phyloP scores from a whole-genome alignment of 2,113 vertebrate genomes.

The Larimichthys polyactis region DNA sequence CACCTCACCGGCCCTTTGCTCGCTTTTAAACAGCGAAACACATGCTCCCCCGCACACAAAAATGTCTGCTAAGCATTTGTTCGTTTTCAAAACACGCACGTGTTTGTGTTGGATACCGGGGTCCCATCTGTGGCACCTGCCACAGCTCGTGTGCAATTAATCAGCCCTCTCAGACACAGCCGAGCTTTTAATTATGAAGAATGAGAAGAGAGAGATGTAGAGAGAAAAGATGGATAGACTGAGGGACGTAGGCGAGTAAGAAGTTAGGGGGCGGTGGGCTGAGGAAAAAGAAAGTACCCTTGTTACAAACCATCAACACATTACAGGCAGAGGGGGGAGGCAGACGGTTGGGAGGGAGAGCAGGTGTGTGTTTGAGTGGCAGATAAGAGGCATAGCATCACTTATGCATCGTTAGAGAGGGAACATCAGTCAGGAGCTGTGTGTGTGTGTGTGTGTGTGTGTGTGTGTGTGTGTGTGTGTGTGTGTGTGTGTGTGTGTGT shows the following conservation, averaged over 20 bases:
- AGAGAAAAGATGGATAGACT: constrained; percentile 41
- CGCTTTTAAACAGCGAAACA: constrained; percentile 52
- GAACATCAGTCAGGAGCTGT: constrained; percentile 70
- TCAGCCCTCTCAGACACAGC: constrained; percentile 65
- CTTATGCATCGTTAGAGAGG: constrained; percentile 74
- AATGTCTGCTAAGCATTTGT: constrained; percentile 23
- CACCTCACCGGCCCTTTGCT: constrained; percentile 42
- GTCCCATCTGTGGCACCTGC: constrained; percentile 73
- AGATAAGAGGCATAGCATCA: constrained; percentile 74
- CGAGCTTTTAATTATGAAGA: constrained; percentile 76
- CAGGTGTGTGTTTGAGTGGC: constrained; percentile 76
- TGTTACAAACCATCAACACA: constrained; percentile 49
- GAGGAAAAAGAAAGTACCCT: constrained; percentile 16
- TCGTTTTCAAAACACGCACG: constrained; percentile 7
- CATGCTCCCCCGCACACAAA: constrained; percentile 17
- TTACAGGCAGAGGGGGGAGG: constrained; percentile 28
- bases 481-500: constrained; percentile 22
- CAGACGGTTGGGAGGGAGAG: constrained; percentile 32
- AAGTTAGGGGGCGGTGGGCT: neutral
- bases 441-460: constrained; percentile 49
- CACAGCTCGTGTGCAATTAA: constrained; percentile 68
- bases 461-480: constrained; percentile 55
- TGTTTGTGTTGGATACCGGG: constrained; percentile 18
- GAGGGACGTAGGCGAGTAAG: constrained; percentile 18
- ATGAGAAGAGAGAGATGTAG: constrained; percentile 51